Conservation (phyloP, 1,140 invertebrate species). For the Diplogasteroides magnus region DNA sequence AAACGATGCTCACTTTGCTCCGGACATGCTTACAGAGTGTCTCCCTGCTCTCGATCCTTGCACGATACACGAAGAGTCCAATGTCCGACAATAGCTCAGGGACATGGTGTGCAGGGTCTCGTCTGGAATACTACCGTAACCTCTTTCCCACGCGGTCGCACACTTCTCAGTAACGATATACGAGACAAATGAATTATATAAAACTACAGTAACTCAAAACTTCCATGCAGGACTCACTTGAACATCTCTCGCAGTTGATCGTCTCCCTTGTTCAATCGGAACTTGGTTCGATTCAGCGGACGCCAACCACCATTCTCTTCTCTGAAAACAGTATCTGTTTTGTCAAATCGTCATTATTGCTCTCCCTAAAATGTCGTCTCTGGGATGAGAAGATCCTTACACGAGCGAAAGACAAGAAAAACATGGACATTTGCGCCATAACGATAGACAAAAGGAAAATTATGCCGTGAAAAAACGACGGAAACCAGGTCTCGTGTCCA, state of each 20-base stretch:
- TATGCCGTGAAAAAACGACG: too few relatives aligned
- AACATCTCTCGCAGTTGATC: conserved; percentile 67
- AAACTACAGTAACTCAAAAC: not conserved
- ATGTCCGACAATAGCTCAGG: conserved; percentile 92
- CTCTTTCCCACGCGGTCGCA: conserved; percentile 1
- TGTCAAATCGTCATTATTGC: too few relatives aligned
- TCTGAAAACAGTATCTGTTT: not conserved
- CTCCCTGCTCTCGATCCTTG: conserved; percentile 73
- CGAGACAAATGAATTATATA: too few relatives aligned
- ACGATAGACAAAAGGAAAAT: too few relatives aligned
- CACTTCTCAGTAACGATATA: conserved; percentile 10
- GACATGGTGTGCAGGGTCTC: conserved; percentile 79
- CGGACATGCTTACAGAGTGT: conserved; percentile 85
- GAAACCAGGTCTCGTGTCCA: too few relatives aligned
- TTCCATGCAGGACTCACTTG: not conserved
- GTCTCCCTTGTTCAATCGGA: conserved; percentile 90
- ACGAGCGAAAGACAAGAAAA: too few relatives aligned
- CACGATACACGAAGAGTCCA: conserved; percentile 92
- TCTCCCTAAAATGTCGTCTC: too few relatives aligned
- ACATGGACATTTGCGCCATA: too few relatives aligned
- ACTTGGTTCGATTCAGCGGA: conserved; percentile 88
- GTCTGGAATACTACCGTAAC: conserved; percentile 73
- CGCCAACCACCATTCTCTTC: conserved; percentile 74
- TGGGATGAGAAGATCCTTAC: too few relatives aligned
- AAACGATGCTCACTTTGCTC: conserved; percentile 57